phyloP scores from a whole-genome alignment of 37 sponge, comb jelly and placozoan species.

The Oopsacas minuta region DNA sequence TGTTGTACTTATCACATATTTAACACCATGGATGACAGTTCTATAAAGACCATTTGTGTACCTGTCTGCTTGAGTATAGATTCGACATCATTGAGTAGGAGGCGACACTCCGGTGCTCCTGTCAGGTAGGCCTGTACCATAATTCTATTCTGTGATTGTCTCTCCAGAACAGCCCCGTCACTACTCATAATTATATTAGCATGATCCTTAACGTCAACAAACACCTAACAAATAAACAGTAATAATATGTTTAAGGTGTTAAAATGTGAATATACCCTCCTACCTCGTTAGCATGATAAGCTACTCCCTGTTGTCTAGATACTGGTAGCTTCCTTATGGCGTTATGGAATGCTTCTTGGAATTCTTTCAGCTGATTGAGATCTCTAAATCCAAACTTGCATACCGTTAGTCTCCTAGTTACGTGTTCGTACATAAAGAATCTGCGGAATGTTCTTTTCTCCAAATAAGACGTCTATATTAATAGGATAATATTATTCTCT shows the following conservation, averaged over 20 bases:
- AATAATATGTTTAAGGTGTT: neutral
- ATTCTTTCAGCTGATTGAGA: constrained; percentile 27
- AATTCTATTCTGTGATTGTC: constrained; percentile 46
- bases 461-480: constrained; percentile 21
- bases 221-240: constrained; percentile 27
- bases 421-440: constrained; percentile 61
- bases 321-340: constrained; percentile 63
- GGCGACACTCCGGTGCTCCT: constrained; percentile 39
- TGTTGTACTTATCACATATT: too few species aligned
- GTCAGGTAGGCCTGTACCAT: constrained; percentile 62
- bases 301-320: constrained; percentile 44
- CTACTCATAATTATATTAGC: constrained; percentile 75
- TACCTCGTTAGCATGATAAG: constrained; percentile 61
- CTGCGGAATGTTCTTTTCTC: constrained; percentile 59
- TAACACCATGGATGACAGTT: too few species aligned
- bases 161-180: constrained; percentile 69
- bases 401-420: constrained; percentile 34
- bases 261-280: neutral
- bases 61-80: constrained; percentile 32
- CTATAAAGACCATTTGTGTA: too few species aligned
- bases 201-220: constrained; percentile 64
- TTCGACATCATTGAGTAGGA: constrained; percentile 63
- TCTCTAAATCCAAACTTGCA: constrained; percentile 61
- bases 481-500: too few species aligned
- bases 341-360: constrained; percentile 49